These are phyloP conservation scores for Apostichopus californicus DNA, from an alignment of 35 echinoderm and acorn worm species.

Conservation along the genomic window DNA sequence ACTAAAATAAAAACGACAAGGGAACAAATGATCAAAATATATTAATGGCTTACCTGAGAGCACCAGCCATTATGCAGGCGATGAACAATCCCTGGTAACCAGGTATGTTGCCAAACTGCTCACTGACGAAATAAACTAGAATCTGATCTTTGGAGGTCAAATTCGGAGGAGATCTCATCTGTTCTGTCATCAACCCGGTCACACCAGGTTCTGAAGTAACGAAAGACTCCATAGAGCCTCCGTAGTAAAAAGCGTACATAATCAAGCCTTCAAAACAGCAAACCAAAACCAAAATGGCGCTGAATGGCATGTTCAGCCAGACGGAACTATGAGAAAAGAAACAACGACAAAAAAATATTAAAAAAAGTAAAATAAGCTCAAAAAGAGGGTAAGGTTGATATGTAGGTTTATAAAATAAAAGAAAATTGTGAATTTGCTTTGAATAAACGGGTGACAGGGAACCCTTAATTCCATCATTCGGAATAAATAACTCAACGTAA, in stretches of 20 bases:
- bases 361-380: no score
- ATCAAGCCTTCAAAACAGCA: conserved; percentile 61
- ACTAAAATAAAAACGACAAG: no score
- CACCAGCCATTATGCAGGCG: conserved; percentile 68
- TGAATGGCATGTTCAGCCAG: conserved; percentile 62
- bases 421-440: no score
- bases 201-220: neutral
- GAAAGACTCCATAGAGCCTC: neutral
- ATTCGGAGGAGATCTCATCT: conserved; percentile 32
- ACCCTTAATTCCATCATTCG: no score
- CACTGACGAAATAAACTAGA: conserved; percentile 71
- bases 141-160: conserved; percentile 57
- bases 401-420: no score
- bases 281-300: conserved; percentile 25
- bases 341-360: no score
- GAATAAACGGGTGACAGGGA: no score
- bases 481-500: no score
- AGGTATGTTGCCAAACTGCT: conserved; percentile 76
- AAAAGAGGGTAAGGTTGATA: no score
- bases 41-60: conserved; percentile 59
- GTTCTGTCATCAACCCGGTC: neutral
- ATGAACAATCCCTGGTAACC: conserved; percentile 79
- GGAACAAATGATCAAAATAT: no score
- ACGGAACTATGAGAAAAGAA: conserved; percentile 23
- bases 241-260: conserved; percentile 61